These are phyloP conservation scores for Tetranychus truncatus DNA, from an alignment of 2,888 invertebrate species.

Conservation along the genomic window DNA sequence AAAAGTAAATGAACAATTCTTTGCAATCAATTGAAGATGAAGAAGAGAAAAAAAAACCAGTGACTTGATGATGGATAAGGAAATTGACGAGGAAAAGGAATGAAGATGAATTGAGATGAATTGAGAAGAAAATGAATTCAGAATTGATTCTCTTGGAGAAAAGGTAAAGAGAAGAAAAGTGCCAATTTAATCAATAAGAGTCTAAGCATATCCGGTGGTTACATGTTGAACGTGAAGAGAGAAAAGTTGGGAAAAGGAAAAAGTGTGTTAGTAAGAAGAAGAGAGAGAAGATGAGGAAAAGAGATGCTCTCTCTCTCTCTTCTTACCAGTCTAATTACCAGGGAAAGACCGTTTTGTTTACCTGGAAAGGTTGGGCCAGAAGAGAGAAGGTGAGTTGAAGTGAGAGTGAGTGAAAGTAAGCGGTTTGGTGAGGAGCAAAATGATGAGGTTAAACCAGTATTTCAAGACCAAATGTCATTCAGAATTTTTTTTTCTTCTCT, in stretches of 20 bases:
- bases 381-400: neutral
- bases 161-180: neutral
- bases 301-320: constrained; percentile 9
- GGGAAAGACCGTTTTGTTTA: constrained; percentile 1
- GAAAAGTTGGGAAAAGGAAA: neutral
- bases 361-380: neutral
- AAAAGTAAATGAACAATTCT: no score
- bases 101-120: no score
- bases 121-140: no score
- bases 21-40: no score
- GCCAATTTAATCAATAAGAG: neutral
- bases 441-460: neutral
- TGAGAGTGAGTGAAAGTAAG: constrained; percentile 5
- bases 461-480: neutral
- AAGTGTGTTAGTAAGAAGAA: neutral
- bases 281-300: neutral
- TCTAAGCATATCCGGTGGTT: neutral
- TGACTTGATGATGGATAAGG: no score
- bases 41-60: no score
- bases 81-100: no score
- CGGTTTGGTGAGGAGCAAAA: neutral
- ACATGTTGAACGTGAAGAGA: neutral
- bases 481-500: neutral
- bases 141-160: no score
- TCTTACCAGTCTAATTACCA: constrained; percentile 2